Evolutionary conservation across 2,113 vertebrate genomes (phyloP).

Genomic region (Tragelaphus scriptus): DNA sequence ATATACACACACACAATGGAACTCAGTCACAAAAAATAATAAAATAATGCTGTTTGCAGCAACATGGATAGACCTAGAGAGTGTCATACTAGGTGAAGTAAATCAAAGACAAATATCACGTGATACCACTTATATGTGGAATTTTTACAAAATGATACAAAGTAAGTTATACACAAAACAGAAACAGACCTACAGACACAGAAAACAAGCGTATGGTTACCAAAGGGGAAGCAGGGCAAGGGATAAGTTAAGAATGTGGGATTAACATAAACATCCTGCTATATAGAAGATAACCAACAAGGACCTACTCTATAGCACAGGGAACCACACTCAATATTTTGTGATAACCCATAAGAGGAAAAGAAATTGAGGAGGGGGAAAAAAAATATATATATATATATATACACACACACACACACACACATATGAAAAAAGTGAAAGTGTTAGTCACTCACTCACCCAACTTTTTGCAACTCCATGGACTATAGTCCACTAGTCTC

Average conservation of each 20-base stretch:
- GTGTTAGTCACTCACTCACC: background rate
- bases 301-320: background rate
- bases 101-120: background rate
- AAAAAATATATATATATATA: background rate
- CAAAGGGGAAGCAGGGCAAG: background rate
- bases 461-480: background rate
- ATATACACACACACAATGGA: background rate
- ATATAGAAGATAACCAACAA: background rate
- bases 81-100: background rate
- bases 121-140: background rate
- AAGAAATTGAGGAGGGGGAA: background rate
- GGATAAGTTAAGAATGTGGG: background rate
- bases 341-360: background rate
- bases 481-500: background rate
- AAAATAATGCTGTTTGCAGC: background rate
- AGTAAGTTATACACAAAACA: background rate
- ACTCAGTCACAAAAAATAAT: background rate
- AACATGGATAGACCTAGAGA: background rate
- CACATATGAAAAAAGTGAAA: background rate
- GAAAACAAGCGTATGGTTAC: background rate
- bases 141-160: background rate
- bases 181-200: background rate
- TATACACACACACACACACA: accelerated
- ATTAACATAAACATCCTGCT: background rate
- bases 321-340: background rate